Evolutionary conservation across 2,797 vertebrate species (phyloP).

Genomic region (Epinephelus coioides): DNA sequence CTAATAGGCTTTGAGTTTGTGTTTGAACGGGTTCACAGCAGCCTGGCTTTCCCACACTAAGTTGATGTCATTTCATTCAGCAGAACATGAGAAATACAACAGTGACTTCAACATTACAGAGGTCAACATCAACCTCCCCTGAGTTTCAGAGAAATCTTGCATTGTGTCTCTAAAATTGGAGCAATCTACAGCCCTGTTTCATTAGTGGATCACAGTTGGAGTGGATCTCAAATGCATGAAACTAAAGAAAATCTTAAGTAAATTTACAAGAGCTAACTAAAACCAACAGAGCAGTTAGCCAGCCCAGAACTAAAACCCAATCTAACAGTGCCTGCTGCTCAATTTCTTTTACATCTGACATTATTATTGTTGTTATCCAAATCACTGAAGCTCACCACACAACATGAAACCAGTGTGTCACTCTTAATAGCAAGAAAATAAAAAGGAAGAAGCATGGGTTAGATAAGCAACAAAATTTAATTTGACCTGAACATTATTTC

Average conservation of each 20-base stretch:
- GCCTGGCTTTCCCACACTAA: constrained; percentile 34
- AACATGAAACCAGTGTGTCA: background rate
- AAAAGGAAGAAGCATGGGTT: background rate
- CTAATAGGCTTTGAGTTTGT: constrained; percentile 72
- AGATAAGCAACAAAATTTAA: background rate
- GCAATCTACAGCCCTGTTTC: background rate
- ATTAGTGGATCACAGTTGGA: background rate
- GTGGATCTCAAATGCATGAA: background rate
- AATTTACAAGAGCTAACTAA: too few species aligned
- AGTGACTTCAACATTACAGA: constrained; percentile 21
- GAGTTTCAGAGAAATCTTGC: background rate
- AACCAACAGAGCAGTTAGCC: background rate
- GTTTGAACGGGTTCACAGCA: constrained; percentile 38
- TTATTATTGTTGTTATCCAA: background rate
- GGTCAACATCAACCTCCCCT: background rate
- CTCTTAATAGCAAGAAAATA: background rate
- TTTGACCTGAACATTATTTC: background rate
- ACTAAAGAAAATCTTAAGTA: background rate
- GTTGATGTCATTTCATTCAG: constrained; percentile 19
- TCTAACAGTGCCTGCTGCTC: too few species aligned
- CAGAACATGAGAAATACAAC: constrained; percentile 23
- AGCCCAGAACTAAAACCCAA: background rate
- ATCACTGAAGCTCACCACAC: background rate
- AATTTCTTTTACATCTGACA: background rate
- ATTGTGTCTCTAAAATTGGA: background rate